Conservation (phyloP, 1,140 invertebrate genomes). For the Thereuonema tuberculata region DNA sequence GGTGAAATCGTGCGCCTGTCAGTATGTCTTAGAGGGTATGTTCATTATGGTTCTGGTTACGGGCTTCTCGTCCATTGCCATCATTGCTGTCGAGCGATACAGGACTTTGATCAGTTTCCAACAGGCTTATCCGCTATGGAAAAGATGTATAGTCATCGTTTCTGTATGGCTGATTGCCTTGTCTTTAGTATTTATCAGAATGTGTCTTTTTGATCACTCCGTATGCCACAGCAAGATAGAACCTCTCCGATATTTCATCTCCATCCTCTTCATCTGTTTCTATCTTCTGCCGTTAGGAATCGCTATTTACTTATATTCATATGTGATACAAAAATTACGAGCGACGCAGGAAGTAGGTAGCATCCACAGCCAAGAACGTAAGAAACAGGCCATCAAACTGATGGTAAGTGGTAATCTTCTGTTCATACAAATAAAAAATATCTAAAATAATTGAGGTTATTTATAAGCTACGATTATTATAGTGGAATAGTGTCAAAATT, state of each 20-base stretch:
- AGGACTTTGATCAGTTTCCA: neutral
- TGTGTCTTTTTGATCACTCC: neutral
- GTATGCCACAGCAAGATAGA: too few species aligned
- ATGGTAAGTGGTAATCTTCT: constrained; percentile 17
- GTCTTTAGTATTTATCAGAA: neutral
- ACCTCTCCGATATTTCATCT: too few species aligned
- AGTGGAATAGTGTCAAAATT: too few species aligned
- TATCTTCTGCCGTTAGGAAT: neutral
- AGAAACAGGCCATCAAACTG: constrained; percentile 11
- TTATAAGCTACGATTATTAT: too few species aligned
- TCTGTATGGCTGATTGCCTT: neutral
- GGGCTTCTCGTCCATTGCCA: neutral
- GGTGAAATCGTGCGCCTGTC: neutral
- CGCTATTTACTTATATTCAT: neutral
- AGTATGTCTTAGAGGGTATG: neutral
- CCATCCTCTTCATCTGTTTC: neutral
- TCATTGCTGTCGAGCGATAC: constrained; percentile 1
- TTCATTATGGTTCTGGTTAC: neutral
- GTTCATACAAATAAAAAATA: too few species aligned
- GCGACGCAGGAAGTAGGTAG: neutral
- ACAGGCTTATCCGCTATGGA: neutral
- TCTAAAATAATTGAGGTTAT: too few species aligned
- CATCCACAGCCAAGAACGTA: neutral
- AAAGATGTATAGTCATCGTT: neutral
- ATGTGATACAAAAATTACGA: neutral